A percentile compares a stretch with the other conserved stretches of the same genome.
Evolutionary conservation across 2,888 invertebrate genomes (phyloP).

Genomic region (Latrodectus hesperus): DNA sequence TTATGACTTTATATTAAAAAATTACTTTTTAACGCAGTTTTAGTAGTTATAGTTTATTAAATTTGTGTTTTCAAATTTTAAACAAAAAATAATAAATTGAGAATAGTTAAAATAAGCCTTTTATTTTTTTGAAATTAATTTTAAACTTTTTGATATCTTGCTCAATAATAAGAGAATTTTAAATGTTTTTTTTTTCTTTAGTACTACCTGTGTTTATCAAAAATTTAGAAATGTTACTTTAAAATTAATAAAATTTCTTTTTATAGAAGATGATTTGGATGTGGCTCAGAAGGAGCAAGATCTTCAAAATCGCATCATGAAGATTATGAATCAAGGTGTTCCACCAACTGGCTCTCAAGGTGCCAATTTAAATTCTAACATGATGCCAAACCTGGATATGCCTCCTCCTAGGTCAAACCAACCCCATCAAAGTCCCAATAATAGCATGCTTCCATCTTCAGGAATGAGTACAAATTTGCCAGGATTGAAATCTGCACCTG

Average conservation of each 20-base stretch:
- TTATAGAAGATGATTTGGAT: conserved; percentile 54
- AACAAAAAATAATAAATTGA: too few species aligned
- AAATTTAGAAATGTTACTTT: not conserved
- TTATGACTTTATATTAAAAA: too few species aligned
- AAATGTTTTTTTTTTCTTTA: not conserved
- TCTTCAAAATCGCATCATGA: conserved; percentile 68
- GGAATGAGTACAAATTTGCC: conserved; percentile 16
- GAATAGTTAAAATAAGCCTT: too few species aligned
- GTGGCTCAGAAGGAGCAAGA: conserved; percentile 68
- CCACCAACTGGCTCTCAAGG: conserved; percentile 11
- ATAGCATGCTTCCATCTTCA: conserved; percentile 19
- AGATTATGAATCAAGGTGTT: conserved; percentile 65
- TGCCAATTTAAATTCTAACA: conserved; percentile 1
- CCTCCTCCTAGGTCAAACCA: conserved; percentile 23
- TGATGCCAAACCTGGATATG: conserved; percentile 2
- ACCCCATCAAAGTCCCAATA: not conserved
- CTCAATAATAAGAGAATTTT: too few species aligned
- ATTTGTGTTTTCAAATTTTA: too few species aligned
- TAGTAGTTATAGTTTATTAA: too few species aligned
- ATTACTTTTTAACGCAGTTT: too few species aligned
- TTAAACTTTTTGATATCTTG: too few species aligned
- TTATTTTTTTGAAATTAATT: too few species aligned
- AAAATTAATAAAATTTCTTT: not conserved
- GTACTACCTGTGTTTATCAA: not conserved
- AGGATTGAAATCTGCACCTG: conserved; percentile 26